Conservation (phyloP, 1,140 invertebrate genomes). For the Vanessa atalanta region DNA sequence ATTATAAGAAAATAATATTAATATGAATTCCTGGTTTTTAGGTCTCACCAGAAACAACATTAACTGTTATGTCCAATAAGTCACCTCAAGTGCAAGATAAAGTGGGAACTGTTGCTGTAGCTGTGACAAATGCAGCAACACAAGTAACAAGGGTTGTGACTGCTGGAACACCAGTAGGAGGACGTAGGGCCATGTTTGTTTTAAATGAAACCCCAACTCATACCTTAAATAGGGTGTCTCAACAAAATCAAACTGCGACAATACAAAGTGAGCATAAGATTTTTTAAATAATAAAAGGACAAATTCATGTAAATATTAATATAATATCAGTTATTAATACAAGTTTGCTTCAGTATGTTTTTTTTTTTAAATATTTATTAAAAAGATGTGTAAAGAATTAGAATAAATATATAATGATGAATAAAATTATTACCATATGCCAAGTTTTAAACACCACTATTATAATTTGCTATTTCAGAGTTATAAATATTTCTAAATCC, state of each 20-base stretch:
- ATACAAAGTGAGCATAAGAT: slow-evolving; percentile 67
- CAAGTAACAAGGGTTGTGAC: slow-evolving; percentile 73
- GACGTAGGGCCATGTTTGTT: slow-evolving; percentile 76
- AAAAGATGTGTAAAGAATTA: no score
- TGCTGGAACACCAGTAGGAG: slow-evolving; percentile 56
- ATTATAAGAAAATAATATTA: not conserved
- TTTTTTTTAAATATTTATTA: no score
- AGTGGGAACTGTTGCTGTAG: slow-evolving; percentile 67
- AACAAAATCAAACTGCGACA: slow-evolving; percentile 76
- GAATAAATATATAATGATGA: no score
- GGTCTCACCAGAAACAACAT: slow-evolving; percentile 77
- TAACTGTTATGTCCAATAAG: slow-evolving; percentile 79
- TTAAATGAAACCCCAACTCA: slow-evolving; percentile 74
- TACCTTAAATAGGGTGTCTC: slow-evolving; percentile 68
- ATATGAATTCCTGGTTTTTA: slow-evolving; percentile 39
- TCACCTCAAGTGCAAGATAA: slow-evolving; percentile 78
- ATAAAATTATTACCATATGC: no score
- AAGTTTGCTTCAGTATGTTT: no score
- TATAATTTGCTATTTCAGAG: no score
- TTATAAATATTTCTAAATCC: no score
- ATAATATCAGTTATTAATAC: no score
- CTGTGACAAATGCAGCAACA: slow-evolving; percentile 65
- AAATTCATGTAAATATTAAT: no score
- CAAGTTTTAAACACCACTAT: no score
- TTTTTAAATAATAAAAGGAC: no score